Conservation (phyloP, 1,140 invertebrate genomes). For the Cephus cinctus region DNA sequence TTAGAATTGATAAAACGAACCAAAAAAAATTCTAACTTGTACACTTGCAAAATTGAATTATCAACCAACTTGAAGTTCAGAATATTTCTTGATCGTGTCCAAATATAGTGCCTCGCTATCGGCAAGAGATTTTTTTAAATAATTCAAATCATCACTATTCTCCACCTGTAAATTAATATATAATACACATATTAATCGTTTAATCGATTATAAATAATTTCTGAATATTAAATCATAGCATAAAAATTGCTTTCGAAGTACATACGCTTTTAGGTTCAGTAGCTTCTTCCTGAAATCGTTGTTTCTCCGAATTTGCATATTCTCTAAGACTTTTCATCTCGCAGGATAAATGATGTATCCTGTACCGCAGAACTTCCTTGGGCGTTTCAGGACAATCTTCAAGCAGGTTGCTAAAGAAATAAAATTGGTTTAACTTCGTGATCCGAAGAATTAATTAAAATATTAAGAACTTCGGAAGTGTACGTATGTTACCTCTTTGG, state of each 20-base stretch:
- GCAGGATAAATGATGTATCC: slow-evolving; percentile 19
- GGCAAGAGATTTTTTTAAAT: slow-evolving; percentile 13
- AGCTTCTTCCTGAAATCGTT: slow-evolving; percentile 24
- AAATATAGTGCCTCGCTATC: slow-evolving; percentile 13
- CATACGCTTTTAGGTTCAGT: background rate
- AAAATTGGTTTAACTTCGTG: background rate
- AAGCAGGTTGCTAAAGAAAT: background rate
- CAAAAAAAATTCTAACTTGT: background rate
- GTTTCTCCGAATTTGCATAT: slow-evolving; percentile 41
- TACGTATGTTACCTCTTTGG: slow-evolving; percentile 3
- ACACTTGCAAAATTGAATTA: too few relatives aligned
- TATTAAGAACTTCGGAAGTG: background rate
- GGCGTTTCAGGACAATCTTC: slow-evolving; percentile 29
- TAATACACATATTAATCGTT: too few relatives aligned
- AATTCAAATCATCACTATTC: slow-evolving; percentile 11
- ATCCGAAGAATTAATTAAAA: background rate
- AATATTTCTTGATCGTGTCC: slow-evolving; percentile 21
- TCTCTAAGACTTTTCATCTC: slow-evolving; percentile 31
- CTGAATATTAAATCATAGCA: too few relatives aligned
- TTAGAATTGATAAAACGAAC: slow-evolving; percentile 5
- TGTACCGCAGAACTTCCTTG: slow-evolving; percentile 29
- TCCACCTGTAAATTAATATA: background rate
- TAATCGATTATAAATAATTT: background rate
- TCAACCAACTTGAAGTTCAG: slow-evolving; percentile 17
- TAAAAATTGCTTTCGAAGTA: slow-evolving; percentile 1